Evolutionary conservation across 30 jellyfish, hydroid and myxozoan genomes (phyloP), one percentile per base, ranked within the genome.

Genomic region (Pelagia noctiluca): DNA sequence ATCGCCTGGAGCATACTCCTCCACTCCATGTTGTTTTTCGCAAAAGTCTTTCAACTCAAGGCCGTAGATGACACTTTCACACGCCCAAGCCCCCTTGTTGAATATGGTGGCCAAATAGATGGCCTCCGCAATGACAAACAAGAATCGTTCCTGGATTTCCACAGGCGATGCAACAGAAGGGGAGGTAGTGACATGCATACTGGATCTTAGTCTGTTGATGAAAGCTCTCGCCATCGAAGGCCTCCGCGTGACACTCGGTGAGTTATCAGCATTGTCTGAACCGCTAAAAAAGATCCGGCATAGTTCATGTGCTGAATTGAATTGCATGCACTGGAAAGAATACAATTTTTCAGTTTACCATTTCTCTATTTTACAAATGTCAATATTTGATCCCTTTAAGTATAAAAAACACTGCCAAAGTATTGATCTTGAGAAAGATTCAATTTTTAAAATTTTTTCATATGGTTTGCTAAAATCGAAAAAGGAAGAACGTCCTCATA

Each of bases 91-190:
- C 12, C 78, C 75, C 61, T 92, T 92, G 64, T 75, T 68, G 80
- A 80, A 86, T 74, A 92, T 12, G 11, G 96, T 84, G 0, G 93
- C 98, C 18, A 91, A 82, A 54, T 70, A 65, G 47, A 92, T 90
- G 32, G 96, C 97, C 50, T 92, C 98, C 52, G 65, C 24, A 67
- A 80, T 66, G 31, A 82, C 86, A 30, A 46, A 96, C 46, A 78
- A 83, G 75, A 86, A 87, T 22, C 97, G 90, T 62, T 86, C 96
- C 75, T 92, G 98, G 70, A 92, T 76, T 80, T 92, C 98, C 47
- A 80, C 64, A 0, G 96, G 97, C 18, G 98, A 67, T 4, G 98
- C 98, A 25, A 86, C 86, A 1, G 97, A 36, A 12, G 98, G 95
- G 7, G 95, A 66, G 1, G 88, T 36, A 30, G 63, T 79, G 33